Evolutionary conservation across 2,888 invertebrate species (phyloP).

Genomic region (Epiperipatus broadwayi): DNA sequence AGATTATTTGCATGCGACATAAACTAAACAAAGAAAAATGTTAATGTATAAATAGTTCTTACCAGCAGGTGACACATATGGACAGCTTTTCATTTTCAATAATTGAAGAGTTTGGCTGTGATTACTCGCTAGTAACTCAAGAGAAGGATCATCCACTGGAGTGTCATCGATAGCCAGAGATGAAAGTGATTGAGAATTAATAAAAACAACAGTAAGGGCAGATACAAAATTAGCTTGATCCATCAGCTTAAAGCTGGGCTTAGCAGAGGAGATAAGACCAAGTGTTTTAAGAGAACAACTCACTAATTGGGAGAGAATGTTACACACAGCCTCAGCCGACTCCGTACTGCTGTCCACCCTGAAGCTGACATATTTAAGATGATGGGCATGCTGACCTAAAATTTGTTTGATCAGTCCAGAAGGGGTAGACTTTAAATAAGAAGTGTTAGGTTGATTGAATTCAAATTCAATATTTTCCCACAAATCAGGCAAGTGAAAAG

Average conservation of each 20-base stretch:
- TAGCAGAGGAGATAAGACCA: conserved; percentile 12
- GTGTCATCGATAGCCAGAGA: conserved; percentile 12
- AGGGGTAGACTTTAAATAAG: conserved; percentile 6
- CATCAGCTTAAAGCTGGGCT: conserved; percentile 7
- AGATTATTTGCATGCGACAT: too few relatives aligned
- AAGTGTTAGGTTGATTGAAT: conserved; percentile 6
- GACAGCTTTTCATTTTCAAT: conserved; percentile 11
- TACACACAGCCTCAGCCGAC: conserved; percentile 9
- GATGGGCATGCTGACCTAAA: conserved; percentile 7
- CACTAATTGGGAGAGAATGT: conserved; percentile 10
- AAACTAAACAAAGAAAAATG: too few relatives aligned
- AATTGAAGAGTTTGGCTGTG: conserved; percentile 10
- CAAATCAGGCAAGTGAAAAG: conserved; percentile 8
- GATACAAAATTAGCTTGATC: conserved; percentile 8
- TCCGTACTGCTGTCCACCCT: conserved; percentile 11
- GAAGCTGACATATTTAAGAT: conserved; percentile 8
- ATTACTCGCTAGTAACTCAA: conserved; percentile 5
- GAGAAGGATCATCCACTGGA: conserved; percentile 13
- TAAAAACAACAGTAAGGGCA: conserved; percentile 11
- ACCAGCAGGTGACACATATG: conserved; percentile 8
- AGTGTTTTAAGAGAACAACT: conserved; percentile 11
- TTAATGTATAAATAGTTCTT: too few relatives aligned
- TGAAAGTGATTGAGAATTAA: conserved; percentile 8
- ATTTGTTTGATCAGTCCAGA: conserved; percentile 4
- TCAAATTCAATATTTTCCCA: conserved; percentile 11